Percentiles rank a stretch among this genome's conserved stretches.
Conservation (phyloP, 2,113 vertebrate genomes). For the Lonchura striata region DNA sequence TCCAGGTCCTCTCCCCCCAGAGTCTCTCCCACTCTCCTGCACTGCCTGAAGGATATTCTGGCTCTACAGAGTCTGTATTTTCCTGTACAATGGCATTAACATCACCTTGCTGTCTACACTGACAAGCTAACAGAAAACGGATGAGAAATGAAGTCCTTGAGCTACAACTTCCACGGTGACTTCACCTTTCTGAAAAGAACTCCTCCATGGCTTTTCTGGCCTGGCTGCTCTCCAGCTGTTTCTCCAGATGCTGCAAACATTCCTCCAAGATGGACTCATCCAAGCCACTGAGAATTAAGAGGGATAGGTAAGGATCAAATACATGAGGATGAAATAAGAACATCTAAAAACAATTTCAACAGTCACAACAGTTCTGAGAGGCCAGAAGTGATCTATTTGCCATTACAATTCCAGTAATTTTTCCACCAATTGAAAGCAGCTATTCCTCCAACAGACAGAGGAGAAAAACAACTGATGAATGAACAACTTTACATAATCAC, state of each 20-base stretch:
- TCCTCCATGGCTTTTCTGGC: constrained; percentile 98
- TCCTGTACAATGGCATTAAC: not conserved
- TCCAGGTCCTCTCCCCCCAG: not conserved
- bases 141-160: not conserved
- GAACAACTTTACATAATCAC: not conserved
- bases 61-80: not conserved
- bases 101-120: not conserved
- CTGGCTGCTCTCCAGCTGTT: constrained; percentile 93
- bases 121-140: not conserved
- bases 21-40: not conserved
- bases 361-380: not conserved
- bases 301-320: not conserved
- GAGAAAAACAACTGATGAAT: not conserved
- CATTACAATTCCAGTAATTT: not conserved
- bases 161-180: not conserved
- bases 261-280: constrained; percentile 95
- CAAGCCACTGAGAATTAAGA: constrained; percentile 80
- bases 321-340: not conserved
- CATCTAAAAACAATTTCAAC: not conserved
- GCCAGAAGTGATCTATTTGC: not conserved
- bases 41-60: not conserved
- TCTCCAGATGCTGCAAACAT: constrained; percentile 94
- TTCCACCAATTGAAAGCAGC: not conserved
- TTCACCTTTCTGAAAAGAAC: constrained; percentile 95
- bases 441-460: not conserved